Percentiles rank a stretch among this genome's conserved stretches.
phyloP scores from a whole-genome alignment of 2,888 invertebrate genomes.

The Ctena decussata region DNA sequence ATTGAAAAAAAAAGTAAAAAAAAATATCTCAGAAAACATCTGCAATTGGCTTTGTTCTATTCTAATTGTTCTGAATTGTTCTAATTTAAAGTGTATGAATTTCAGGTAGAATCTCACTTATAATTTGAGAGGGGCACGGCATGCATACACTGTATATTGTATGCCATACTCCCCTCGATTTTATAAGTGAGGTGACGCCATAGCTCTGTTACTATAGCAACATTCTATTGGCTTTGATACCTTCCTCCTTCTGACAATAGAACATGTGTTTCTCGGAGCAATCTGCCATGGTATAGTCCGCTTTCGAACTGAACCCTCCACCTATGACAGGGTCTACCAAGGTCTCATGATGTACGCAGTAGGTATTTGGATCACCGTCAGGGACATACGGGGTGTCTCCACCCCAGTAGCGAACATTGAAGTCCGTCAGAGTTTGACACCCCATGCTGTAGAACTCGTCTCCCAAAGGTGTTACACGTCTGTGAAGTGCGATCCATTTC shows the following conservation, averaged over 20 bases:
- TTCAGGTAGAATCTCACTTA: too few relatives aligned
- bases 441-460: conserved; percentile 39
- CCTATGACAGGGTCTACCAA: neutral
- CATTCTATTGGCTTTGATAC: too few relatives aligned
- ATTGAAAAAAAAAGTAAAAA: too few relatives aligned
- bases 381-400: neutral
- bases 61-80: too few relatives aligned
- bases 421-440: conserved; percentile 31
- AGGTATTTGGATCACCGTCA: conserved; percentile 27
- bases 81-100: too few relatives aligned
- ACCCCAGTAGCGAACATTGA: conserved; percentile 32
- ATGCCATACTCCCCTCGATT: too few relatives aligned
- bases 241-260: conserved; percentile 43
- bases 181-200: too few relatives aligned
- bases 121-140: too few relatives aligned
- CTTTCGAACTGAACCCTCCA: neutral
- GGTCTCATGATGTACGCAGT: conserved; percentile 33
- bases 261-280: conserved; percentile 37
- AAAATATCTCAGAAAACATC: too few relatives aligned
- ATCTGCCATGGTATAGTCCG: conserved; percentile 32
- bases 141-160: too few relatives aligned
- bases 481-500: conserved; percentile 48
- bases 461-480: conserved; percentile 33
- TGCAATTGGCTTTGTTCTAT: too few relatives aligned
- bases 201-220: too few relatives aligned